These are phyloP conservation scores for Lepisosteus oculatus DNA, from an alignment of 2,113 vertebrate species.

Conservation along the genomic window DNA sequence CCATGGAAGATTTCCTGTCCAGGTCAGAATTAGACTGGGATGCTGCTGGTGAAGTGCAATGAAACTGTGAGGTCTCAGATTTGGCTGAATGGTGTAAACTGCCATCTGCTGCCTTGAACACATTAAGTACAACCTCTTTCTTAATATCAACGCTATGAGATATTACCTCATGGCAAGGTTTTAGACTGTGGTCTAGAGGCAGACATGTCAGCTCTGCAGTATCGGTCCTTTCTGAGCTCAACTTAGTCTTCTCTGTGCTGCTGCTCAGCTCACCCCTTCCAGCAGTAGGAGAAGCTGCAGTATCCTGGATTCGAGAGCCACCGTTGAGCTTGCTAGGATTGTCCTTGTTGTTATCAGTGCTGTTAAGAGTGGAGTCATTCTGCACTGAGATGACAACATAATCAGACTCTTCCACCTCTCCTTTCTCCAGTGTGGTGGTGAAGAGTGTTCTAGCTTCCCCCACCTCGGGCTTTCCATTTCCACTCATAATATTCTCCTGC, in stretches of 20 bases:
- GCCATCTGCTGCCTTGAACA: neutral
- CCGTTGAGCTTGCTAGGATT: no score
- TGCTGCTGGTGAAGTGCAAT: no score
- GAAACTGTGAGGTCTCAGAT: no score
- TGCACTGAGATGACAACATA: constrained; percentile 74
- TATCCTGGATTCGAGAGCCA: no score
- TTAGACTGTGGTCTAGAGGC: neutral
- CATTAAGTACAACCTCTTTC: constrained; percentile 21
- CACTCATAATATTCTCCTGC: constrained; percentile 70
- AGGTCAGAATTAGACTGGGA: neutral
- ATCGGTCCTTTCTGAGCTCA: no score
- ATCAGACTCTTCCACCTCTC: constrained; percentile 76
- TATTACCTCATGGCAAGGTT: constrained; percentile 19
- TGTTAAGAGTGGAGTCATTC: constrained; percentile 34
- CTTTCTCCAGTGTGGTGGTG: constrained; percentile 69
- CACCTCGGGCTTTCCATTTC: constrained; percentile 44
- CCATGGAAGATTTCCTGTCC: constrained; percentile 28
- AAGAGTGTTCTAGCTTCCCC: constrained; percentile 57
- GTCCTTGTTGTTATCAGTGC: neutral
- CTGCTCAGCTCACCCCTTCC: neutral
- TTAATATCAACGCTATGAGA: constrained; percentile 18
- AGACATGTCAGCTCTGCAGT: no score
- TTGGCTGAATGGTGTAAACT: no score
- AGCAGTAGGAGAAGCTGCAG: no score
- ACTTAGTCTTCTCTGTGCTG: neutral